Base-by-base conservation (phyloP, 1,140 invertebrate genomes). In the Habropoda laboriosa region DNA sequence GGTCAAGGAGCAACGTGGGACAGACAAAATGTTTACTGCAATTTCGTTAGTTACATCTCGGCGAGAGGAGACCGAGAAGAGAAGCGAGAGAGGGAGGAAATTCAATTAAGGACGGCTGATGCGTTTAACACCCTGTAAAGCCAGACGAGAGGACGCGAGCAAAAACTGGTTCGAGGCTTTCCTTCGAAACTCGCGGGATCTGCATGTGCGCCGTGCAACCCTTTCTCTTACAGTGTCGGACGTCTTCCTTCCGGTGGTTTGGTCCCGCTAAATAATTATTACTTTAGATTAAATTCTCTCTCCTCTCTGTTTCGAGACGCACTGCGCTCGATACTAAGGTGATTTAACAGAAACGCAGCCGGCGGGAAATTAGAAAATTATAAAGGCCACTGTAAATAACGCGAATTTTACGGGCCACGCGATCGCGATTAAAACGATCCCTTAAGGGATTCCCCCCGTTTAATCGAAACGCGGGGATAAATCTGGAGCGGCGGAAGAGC, bases 21-120 rank as follows among this genome's bases (percentile, higher is more conserved):
- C 27, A 21, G 27, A 42, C 70, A 76, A 80, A 83, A 80, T 67
- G 64, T 71, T 83, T 64, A 66, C 42, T 27, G 38, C 71, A 51
- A 67, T 75, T 80, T 57, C 49, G 76, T 42, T 72, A 73, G 47
- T 74, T 73, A 63, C 68, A 24, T 38, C 13, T 51, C 18, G n/a
- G n/a, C 3, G 18, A 45, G 35, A 16, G 16, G n/a, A 72, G 18
- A 7, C 1, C 5, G 4, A 18, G 10, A 49, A 2, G 35, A 38
- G 18, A 12, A 30, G 51, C 45, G 45, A 35, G 57, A n/a, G 53
- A 51, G 21, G 6, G 47, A 42, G 76, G 63, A 79, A 86, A 85
- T 84, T 86, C 83, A 75, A 84, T 86, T 84, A 86, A 84, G 67
- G 61, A 81, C 73, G 53, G 63, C 73, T 73, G 83, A 86, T 84